Percentiles rank a stretch among this genome's conserved stretches.
Evolutionary conservation across 1,140 invertebrate species (phyloP).

Genomic region (Ridgeia piscesae): DNA sequence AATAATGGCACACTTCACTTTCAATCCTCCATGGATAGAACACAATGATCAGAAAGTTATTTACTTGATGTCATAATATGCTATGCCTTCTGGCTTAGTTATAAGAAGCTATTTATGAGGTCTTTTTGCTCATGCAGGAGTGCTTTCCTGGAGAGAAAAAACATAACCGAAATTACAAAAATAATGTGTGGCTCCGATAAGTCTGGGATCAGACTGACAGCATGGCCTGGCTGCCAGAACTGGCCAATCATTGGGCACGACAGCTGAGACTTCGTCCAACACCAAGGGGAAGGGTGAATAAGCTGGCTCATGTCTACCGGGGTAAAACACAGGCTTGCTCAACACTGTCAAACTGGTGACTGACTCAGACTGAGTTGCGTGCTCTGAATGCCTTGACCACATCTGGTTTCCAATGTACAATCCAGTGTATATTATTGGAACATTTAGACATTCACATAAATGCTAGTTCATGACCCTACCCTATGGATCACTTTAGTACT

Average conservation of each 20-base stretch:
- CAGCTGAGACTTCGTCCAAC: neutral
- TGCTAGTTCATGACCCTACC: too few species aligned
- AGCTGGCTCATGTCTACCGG: neutral
- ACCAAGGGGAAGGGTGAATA: neutral
- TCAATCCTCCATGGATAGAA: neutral
- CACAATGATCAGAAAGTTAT: neutral
- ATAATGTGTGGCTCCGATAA: neutral
- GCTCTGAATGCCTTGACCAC: neutral
- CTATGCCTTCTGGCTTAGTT: neutral
- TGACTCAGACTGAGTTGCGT: neutral
- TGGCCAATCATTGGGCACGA: neutral
- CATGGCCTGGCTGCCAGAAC: neutral
- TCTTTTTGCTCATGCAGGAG: neutral
- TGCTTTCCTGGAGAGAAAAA: neutral
- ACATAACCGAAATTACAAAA: neutral
- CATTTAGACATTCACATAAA: too few species aligned
- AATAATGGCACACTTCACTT: neutral
- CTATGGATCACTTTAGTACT: too few species aligned
- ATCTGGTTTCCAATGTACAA: neutral
- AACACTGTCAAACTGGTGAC: neutral
- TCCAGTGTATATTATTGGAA: too few species aligned
- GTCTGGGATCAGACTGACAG: neutral
- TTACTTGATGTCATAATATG: neutral
- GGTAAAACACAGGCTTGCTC: neutral
- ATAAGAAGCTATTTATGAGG: neutral